phyloP scores from a whole-genome alignment of 2,888 invertebrate genomes.

The Lepeophtheirus nordmannii region DNA sequence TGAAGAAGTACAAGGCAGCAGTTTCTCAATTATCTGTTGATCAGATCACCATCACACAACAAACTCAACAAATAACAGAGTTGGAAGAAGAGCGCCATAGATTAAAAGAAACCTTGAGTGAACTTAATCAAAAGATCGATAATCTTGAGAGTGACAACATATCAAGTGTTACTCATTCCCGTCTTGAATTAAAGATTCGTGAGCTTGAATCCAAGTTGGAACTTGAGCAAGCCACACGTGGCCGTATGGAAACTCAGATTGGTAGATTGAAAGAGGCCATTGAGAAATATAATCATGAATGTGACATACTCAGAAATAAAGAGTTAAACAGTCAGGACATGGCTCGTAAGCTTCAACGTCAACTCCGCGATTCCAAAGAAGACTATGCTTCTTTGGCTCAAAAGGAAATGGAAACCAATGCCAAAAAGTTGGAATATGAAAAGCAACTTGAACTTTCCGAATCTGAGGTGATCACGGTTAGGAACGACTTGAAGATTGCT shows the following conservation, averaged over 20 bases:
- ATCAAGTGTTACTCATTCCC: constrained; percentile 46
- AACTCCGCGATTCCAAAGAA: constrained; percentile 48
- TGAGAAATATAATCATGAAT: constrained; percentile 55
- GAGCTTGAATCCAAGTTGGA: constrained; percentile 82
- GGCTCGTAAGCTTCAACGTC: constrained; percentile 52
- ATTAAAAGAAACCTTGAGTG: constrained; percentile 42
- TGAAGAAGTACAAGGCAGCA: constrained; percentile 80
- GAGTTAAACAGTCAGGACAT: constrained; percentile 64
- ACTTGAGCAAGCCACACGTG: constrained; percentile 69
- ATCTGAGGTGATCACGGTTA: constrained; percentile 35
- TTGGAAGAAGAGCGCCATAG: constrained; percentile 24
- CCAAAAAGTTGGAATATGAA: constrained; percentile 31
- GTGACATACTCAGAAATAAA: constrained; percentile 49
- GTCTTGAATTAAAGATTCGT: constrained; percentile 65
- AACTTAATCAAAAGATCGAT: constrained; percentile 59
- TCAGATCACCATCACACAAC: constrained; percentile 38
- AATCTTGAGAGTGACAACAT: constrained; percentile 39
- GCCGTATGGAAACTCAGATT: constrained; percentile 54
- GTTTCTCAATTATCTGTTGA: constrained; percentile 74
- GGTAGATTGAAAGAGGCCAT: constrained; percentile 52
- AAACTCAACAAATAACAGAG: constrained; percentile 11
- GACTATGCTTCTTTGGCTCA: constrained; percentile 29
- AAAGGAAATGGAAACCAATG: constrained; percentile 29
- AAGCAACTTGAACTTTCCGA: constrained; percentile 32
- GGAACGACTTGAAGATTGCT: constrained; percentile 62